Base-by-base conservation (phyloP, 2,113 vertebrate species). In the Catharus minimus region DNA sequence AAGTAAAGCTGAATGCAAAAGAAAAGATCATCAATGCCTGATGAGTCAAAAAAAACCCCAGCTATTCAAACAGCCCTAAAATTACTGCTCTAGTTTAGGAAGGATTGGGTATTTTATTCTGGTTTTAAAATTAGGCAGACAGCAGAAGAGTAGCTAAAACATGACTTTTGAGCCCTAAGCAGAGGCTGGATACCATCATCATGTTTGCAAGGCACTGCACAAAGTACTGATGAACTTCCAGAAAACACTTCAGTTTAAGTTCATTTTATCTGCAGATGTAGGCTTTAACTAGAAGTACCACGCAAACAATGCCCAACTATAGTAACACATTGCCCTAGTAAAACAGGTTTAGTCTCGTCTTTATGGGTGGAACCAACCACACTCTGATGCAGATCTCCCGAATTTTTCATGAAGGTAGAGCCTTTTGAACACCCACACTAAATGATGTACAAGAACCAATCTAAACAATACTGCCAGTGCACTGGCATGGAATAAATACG, bases 351-450 rank as follows among this genome's bases (percentile, higher is more conserved):
- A 64, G 22, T 89, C 81, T 85, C 1, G 4, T 67, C 56, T 69
- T 68, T 36, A 28, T 43, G 71, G 71, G 90, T 72, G 76, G 83
- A 88, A 82, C 77, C 73, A 92, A 73, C 27, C 71, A 71, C n/a
- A 58, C 66, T 88, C 67, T 39, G 32, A 92, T 75, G 73, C 15
- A 84, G 62, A 89, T 66, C 43, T 67, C 67, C 57, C 23, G 32
- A 28, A 11, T 47, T 93, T 94, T 89, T 88, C 28, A 52, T 2
- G 13, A 87, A 87, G 57, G 61, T n/a, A 91, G 38, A 75, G n/a
- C 15, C 73, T 92, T 90, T 82, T 52, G 38, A 93, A 92, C 81
- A 94, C 43, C 47, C 74, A 79, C 74, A 67, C 62, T 61, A 79
- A 71, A 65, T 30, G 53, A 64, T 8, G 14, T 39, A 61, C 24